These are phyloP conservation scores for Lontra canadensis DNA, from an alignment of 2,113 vertebrate genomes.

Conservation along the genomic window DNA sequence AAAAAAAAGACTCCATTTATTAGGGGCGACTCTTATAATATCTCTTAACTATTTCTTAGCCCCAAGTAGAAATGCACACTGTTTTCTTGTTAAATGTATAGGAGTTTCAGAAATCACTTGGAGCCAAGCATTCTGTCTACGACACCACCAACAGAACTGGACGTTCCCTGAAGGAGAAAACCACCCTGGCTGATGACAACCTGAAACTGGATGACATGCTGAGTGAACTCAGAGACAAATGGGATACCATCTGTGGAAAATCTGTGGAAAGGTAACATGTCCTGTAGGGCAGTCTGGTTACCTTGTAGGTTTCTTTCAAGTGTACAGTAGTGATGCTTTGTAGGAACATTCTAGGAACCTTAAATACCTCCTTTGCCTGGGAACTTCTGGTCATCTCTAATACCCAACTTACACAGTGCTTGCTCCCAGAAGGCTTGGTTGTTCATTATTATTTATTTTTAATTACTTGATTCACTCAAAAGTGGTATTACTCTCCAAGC, in stretches of 20 bases:
- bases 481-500: background rate
- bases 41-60: background rate
- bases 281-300: background rate
- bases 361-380: background rate
- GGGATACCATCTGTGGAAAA: slow-evolving; percentile 99
- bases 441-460: background rate
- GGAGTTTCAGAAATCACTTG: slow-evolving; percentile 98
- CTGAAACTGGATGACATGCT: slow-evolving; percentile 97
- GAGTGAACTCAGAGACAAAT: slow-evolving; percentile 97
- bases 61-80: background rate
- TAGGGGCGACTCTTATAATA: background rate
- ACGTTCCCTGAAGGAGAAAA: slow-evolving; percentile 96
- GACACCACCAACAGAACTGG: slow-evolving; percentile 95
- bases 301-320: background rate
- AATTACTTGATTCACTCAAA: background rate
- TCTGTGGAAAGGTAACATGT: slow-evolving; percentile 94
- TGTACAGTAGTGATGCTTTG: background rate
- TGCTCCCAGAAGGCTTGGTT: background rate
- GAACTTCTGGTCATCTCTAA: background rate
- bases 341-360: background rate
- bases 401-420: background rate
- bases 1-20: background rate
- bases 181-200: slow-evolving; percentile 93
- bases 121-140: slow-evolving; percentile 97
- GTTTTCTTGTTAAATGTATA: slow-evolving; percentile 70